Percentiles rank a stretch among this genome's conserved stretches.
Conservation (phyloP, 2,113 vertebrate genomes). For the Tetrax tetrax region DNA sequence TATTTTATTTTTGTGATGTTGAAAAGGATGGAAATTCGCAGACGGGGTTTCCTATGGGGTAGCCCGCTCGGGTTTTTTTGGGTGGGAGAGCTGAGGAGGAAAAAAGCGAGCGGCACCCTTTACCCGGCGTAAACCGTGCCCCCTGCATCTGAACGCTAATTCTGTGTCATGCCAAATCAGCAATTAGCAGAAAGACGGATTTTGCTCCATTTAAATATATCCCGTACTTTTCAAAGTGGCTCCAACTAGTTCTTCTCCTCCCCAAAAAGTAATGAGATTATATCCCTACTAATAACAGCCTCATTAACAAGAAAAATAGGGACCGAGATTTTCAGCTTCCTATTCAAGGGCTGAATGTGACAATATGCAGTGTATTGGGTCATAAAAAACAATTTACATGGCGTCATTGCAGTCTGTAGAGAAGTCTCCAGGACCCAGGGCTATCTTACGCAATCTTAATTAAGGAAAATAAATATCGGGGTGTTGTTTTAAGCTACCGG, state of each 20-base stretch:
- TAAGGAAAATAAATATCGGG: constrained; percentile 60
- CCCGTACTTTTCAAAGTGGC: constrained; percentile 56
- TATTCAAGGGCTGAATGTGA: constrained; percentile 65
- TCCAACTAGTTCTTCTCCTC: constrained; percentile 58
- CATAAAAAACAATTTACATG: constrained; percentile 67
- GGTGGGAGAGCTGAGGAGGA: not conserved
- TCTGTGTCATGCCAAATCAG: constrained; percentile 50
- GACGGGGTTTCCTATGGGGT: constrained; percentile 14
- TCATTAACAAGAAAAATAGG: constrained; percentile 67
- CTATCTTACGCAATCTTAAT: constrained; percentile 70
- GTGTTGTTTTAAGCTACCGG: constrained; percentile 63
- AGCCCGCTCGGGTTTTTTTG: not conserved
- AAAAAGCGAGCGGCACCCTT: not conserved
- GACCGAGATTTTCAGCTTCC: constrained; percentile 45
- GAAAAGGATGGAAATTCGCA: constrained; percentile 49
- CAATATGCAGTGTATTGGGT: constrained; percentile 61
- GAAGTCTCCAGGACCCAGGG: constrained; percentile 60
- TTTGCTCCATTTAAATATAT: constrained; percentile 53
- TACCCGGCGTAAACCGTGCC: not conserved
- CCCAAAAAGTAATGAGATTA: constrained; percentile 66
- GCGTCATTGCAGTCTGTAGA: constrained; percentile 63
- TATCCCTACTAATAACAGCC: constrained; percentile 46
- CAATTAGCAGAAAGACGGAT: constrained; percentile 53
- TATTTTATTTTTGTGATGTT: constrained; percentile 43
- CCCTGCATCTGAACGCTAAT: not conserved